Conservation (phyloP, 2,888 invertebrate species). For the Sinelater perroti region DNA sequence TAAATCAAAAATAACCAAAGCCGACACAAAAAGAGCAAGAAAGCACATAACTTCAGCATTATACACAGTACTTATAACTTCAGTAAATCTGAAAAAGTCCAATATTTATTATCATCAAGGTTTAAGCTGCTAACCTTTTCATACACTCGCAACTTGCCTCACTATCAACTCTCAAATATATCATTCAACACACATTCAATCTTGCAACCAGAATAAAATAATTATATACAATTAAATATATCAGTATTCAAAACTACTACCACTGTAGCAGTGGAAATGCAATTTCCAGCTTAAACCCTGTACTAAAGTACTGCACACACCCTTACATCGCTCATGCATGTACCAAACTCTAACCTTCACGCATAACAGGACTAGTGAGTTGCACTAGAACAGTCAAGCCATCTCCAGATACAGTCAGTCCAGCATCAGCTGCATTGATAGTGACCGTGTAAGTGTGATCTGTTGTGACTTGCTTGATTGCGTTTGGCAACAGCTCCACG, state of each 20-base stretch:
- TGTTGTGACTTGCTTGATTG: slow-evolving; percentile 75
- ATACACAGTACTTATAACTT: slow-evolving; percentile 14
- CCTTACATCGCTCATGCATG: slow-evolving; percentile 40
- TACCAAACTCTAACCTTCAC: slow-evolving; percentile 70
- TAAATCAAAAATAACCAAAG: slow-evolving; percentile 16
- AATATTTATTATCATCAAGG: slow-evolving; percentile 61
- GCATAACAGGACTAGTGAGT: slow-evolving; percentile 91
- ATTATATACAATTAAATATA: background rate
- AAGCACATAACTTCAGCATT: slow-evolving; percentile 15
- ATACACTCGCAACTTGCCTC: slow-evolving; percentile 10
- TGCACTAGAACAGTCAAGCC: slow-evolving; percentile 84
- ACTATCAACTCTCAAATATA: slow-evolving; percentile 14
- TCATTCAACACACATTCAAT: no score
- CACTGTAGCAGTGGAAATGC: no score
- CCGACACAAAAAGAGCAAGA: slow-evolving; percentile 19
- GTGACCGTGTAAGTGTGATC: slow-evolving; percentile 85
- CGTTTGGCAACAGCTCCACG: slow-evolving; percentile 82
- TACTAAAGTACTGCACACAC: slow-evolving; percentile 56
- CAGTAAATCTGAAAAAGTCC: slow-evolving; percentile 52
- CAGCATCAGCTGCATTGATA: slow-evolving; percentile 84
- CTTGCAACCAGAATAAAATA: slow-evolving; percentile 1
- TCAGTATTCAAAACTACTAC: background rate
- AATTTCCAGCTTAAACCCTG: slow-evolving; percentile 58
- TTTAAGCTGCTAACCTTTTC: slow-evolving; percentile 55
- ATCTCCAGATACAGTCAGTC: slow-evolving; percentile 83